A percentile compares a stretch with the other conserved stretches of the same genome.
Conservation (phyloP, 2,888 invertebrate species). For the Melangyna quadrimaculata region DNA sequence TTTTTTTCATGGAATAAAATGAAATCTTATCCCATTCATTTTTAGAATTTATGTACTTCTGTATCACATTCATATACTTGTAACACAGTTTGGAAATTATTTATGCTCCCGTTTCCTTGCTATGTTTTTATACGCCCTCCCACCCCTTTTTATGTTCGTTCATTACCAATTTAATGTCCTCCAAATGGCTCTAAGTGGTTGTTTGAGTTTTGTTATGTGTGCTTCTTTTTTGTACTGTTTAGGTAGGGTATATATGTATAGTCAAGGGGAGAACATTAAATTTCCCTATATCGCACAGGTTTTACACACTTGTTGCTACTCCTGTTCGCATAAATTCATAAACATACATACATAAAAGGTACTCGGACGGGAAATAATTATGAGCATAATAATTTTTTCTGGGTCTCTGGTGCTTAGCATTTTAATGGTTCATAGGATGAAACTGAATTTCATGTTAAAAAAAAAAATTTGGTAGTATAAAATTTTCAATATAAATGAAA, state of each 20-base stretch:
- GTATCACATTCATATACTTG: slow-evolving; percentile 22
- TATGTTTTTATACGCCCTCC: slow-evolving; percentile 15
- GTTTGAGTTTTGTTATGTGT: slow-evolving; percentile 45
- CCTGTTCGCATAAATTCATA: not conserved
- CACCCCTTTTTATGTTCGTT: slow-evolving; percentile 47
- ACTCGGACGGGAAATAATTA: slow-evolving; percentile 1
- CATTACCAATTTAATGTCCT: slow-evolving; percentile 66
- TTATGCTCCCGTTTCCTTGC: slow-evolving; percentile 50
- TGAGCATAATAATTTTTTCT: slow-evolving; percentile 7
- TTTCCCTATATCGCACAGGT: slow-evolving; percentile 21
- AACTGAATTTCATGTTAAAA: not conserved
- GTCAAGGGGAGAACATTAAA: slow-evolving; percentile 28
- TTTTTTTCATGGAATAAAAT: not conserved
- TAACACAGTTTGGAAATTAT: slow-evolving; percentile 55
- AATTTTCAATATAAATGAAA: not conserved
- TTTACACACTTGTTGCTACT: slow-evolving; percentile 51
- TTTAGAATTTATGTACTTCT: slow-evolving; percentile 61
- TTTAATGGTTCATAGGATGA: not conserved
- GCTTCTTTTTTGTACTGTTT: not conserved
- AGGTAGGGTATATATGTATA: too few relatives aligned
- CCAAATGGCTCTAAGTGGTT: slow-evolving; percentile 49
- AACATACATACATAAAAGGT: not conserved
- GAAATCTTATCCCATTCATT: slow-evolving; percentile 58
- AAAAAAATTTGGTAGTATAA: not conserved
- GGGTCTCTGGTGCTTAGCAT: not conserved